These are phyloP conservation scores for Lepetodrilus schrolli DNA, from an alignment of 2,888 invertebrate genomes.

Conservation along the genomic window DNA sequence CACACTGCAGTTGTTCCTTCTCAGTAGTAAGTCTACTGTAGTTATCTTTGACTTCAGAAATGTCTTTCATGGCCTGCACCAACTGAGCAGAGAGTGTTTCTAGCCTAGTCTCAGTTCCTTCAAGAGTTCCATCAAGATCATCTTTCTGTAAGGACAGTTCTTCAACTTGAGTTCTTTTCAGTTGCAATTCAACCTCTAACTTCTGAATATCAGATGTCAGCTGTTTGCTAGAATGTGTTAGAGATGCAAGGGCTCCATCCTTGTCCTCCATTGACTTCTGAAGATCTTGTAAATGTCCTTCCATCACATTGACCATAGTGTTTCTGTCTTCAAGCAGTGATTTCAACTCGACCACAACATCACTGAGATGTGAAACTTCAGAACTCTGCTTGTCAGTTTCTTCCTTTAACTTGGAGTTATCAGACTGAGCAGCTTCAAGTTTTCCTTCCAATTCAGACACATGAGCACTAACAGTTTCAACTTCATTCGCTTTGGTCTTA, in stretches of 20 bases:
- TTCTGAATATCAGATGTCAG: background rate
- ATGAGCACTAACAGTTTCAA: background rate
- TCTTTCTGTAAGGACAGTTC: background rate
- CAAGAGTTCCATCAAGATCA: background rate
- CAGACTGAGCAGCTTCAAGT: background rate
- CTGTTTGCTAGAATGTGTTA: background rate
- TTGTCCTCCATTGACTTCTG: background rate
- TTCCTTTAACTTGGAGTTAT: background rate
- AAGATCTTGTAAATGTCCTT: background rate
- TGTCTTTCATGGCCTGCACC: slow-evolving; percentile 22
- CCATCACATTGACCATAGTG: background rate
- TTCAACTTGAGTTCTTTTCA: background rate
- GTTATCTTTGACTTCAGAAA: slow-evolving; percentile 33
- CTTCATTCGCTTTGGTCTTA: background rate
- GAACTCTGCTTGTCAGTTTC: background rate
- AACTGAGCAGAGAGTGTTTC: background rate
- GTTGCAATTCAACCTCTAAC: background rate
- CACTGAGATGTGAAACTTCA: background rate
- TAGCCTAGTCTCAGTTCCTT: background rate
- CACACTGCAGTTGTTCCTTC: too few species aligned
- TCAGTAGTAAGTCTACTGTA: background rate
- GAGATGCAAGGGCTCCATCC: background rate
- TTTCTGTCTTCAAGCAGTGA: background rate
- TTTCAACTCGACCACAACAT: background rate
- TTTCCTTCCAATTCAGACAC: background rate